Evolutionary conservation across 2,113 vertebrate species (phyloP), one percentile per base, ranked within the genome.

Genomic region (Scatophagus argus): DNA sequence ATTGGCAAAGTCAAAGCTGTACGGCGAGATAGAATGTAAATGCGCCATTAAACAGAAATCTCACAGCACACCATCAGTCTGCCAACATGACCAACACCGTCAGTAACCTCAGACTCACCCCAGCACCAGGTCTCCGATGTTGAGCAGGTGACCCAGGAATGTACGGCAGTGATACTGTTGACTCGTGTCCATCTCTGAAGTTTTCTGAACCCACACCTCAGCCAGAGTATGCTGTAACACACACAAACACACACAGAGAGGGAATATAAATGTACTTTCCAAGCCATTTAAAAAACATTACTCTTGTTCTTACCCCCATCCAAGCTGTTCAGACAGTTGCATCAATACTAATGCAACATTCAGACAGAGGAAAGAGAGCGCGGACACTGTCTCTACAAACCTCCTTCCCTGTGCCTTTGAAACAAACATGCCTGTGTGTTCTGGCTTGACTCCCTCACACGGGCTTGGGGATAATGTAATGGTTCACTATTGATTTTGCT

Each of bases 191-290:
- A 99, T 90, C 92, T 99, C 98, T 0, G 97, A 97, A 27, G 97
- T 98, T 81, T 99, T 99, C 94, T 96, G 96, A 36, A 99, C 96
- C 98, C 98, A 99, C 62, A 97, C 95, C 84, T 99, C 98, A 62
- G 96, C 97, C 82, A 99, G 95, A 0, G 87, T 94, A 89, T 99
- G 98, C 98, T 99, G 88, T 25, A 87, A 69, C 82, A 88, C 76
- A 93, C 88, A 92, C 87, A 55, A 31, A 72, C n/a, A 63, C n/a
- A 82, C n/a, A 74, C 29, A 81, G 13, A 46, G 4, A 69, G 17
- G 11, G 12, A 60, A 63, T 39, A 29, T 10, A 67, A 72, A 76
- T 56, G n/a, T 16, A 52, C 6, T 29, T 69, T 77, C 13, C 13
- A 61, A 83, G 21, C 10, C 36, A 10, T 0, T 36, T 5, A 34